Percentiles rank a stretch among this genome's conserved stretches.
Evolutionary conservation across 2,113 vertebrate species (phyloP).

Genomic region (Oreotrochilus melanogaster): DNA sequence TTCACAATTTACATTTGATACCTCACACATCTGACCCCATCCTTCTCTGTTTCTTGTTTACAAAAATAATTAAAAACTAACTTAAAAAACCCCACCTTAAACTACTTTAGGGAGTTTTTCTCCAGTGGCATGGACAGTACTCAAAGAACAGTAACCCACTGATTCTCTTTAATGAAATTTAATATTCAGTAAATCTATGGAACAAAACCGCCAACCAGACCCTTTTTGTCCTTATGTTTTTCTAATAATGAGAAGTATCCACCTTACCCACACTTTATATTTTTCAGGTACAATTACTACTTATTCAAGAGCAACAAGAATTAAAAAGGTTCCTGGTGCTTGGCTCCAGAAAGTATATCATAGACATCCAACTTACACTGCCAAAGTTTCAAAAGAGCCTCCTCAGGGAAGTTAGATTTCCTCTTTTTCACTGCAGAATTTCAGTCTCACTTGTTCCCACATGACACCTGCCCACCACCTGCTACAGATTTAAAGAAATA

Average conservation of each 20-base stretch:
- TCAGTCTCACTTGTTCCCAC: background rate
- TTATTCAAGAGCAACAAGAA: background rate
- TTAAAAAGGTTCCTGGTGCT: background rate
- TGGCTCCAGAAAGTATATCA: background rate
- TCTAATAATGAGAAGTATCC: background rate
- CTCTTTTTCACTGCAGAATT: background rate
- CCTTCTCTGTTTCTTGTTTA: background rate
- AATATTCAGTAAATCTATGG: background rate
- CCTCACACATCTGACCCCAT: no score
- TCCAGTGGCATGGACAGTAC: accelerated
- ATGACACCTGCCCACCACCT: background rate
- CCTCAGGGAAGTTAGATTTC: background rate
- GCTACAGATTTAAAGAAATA: background rate
- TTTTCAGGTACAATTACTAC: background rate
- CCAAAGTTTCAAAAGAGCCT: background rate
- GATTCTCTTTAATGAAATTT: background rate
- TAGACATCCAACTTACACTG: background rate
- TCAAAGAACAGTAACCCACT: background rate
- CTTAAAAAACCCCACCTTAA: background rate
- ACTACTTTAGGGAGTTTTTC: background rate
- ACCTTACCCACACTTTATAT: background rate
- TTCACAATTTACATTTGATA: background rate
- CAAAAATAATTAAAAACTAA: background rate
- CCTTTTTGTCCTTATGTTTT: background rate
- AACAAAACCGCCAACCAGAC: background rate